Percentiles rank a stretch among this genome's conserved stretches.
phyloP scores from a whole-genome alignment of 2,797 vertebrate genomes.

The Lateolabrax maculatus region DNA sequence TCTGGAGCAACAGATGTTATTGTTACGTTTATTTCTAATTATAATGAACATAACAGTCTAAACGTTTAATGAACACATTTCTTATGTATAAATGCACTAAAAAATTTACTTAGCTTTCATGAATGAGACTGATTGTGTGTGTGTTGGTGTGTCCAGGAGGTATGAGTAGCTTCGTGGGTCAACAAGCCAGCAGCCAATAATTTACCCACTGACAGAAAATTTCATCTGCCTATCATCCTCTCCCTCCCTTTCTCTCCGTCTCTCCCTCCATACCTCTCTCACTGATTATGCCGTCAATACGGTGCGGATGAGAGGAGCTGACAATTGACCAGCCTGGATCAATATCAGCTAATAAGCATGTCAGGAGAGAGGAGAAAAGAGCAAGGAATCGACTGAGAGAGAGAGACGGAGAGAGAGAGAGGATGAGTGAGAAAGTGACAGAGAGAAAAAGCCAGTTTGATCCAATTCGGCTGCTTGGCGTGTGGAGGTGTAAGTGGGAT shows the following conservation, averaged over 20 bases:
- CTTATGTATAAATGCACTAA: conserved; percentile 10
- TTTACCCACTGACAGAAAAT: conserved; percentile 98
- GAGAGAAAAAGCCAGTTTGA: conserved; percentile 89
- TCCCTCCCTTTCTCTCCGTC: conserved; percentile 72
- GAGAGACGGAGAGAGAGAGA: conserved; percentile 60
- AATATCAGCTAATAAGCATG: conserved; percentile 99
- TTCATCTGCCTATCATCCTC: conserved; percentile 94
- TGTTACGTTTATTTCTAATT: no score
- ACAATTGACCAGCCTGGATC: conserved; percentile 99
- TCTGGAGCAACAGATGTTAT: not conserved
- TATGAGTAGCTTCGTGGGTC: conserved; percentile 90
- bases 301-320: conserved; percentile 97
- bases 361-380: conserved; percentile 91
- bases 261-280: conserved; percentile 77
- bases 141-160: conserved; percentile 79
- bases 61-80: not conserved
- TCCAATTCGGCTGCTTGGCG: conserved; percentile 96
- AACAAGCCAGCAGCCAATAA: conserved; percentile 98
- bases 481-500: conserved; percentile 99
- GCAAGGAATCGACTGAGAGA: conserved; percentile 79
- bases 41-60: not conserved
- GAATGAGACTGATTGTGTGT: conserved; percentile 47
- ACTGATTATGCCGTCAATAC: conserved; percentile 99
- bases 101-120: conserved; percentile 29
- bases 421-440: conserved; percentile 79